Evolutionary conservation across 2,797 vertebrate species (phyloP), one percentile per base, ranked within the genome.

Genomic region (Lutjanus campechanus): DNA sequence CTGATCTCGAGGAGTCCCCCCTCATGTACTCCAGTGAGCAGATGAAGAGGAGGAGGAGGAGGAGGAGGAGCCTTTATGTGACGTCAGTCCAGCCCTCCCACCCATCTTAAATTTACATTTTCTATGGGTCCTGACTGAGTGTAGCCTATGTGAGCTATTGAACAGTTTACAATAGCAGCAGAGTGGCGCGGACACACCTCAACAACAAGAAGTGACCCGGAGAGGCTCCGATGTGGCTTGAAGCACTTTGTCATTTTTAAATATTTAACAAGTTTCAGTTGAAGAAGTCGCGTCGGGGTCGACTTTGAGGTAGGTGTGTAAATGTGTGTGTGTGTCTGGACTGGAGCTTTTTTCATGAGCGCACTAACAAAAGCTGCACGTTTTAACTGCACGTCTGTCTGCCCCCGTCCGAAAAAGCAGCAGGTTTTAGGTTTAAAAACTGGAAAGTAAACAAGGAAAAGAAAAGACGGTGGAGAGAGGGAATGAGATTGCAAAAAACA

Each of bases 61-160:
- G 69, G 73, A 64, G 91, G 91, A 73, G 88, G 79, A 54, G 76
- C 54, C 62, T 40, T 4, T 5, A 0, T 2, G 73, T 94, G 92
- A 91, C 94, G 85, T 90, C 91, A 92, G 46, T 2, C 9, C 54
- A 51, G 8, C 89, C 92, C 90, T 90, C 95, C 93, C 91, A 90
- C 81, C 79, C 85, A 82, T 76, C 88, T 85, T 81, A 88, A 81
- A 95, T 96, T 95, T 95, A 95, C 93, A 95, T 95, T 95, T 93
- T 94, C 90, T 93, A 89, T 94, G 92, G 90, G 93, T 93, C 92
- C 90, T 75, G 84, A 20, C 84, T 84, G 86, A 77, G 84, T 76
- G 77, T 36, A 1, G 41, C 61, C 3, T 20, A 73, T 79, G 85
- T 20, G 74, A 79, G 85, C 88, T 49, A 77, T 63, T 84, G 87